Evolutionary conservation across 1,140 invertebrate genomes (phyloP).

Genomic region (Mamestra configurata): DNA sequence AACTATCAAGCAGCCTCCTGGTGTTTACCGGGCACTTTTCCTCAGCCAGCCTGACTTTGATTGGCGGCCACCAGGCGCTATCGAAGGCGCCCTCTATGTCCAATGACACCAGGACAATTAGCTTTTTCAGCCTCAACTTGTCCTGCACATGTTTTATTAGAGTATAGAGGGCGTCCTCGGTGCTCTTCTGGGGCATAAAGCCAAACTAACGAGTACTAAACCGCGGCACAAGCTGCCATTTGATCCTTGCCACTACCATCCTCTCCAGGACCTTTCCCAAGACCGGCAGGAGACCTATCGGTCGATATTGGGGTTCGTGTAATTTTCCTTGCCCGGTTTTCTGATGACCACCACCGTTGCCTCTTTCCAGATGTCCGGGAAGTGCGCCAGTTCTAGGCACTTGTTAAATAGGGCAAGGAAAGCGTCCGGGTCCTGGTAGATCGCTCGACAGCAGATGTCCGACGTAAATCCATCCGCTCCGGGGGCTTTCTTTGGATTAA

Average conservation of each 20-base stretch:
- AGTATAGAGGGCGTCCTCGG: too few species aligned
- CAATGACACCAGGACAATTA: too few species aligned
- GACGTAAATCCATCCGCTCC: neutral
- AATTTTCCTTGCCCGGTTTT: constrained; percentile 3
- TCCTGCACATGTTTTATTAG: too few species aligned
- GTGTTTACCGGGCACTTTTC: too few species aligned
- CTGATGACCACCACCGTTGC: neutral
- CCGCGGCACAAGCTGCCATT: constrained; percentile 19
- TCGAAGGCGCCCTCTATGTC: too few species aligned
- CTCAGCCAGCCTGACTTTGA: too few species aligned
- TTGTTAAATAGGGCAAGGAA: neutral
- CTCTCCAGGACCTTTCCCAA: constrained; percentile 48
- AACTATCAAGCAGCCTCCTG: too few species aligned
- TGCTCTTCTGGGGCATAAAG: too few species aligned
- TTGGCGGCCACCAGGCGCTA: too few species aligned
- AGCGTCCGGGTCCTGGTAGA: neutral
- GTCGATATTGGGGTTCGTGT: constrained; percentile 33
- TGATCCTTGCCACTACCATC: constrained; percentile 24
- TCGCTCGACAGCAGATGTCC: neutral
- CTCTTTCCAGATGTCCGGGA: constrained; percentile 9
- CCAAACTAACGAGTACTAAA: constrained; percentile 21
- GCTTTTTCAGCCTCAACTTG: too few species aligned
- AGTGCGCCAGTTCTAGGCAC: neutral
- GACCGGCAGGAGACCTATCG: constrained; percentile 40
- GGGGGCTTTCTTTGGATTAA: constrained; percentile 40